Base-by-base conservation (phyloP, 2,888 invertebrate genomes). In the Hylaea fasciaria region DNA sequence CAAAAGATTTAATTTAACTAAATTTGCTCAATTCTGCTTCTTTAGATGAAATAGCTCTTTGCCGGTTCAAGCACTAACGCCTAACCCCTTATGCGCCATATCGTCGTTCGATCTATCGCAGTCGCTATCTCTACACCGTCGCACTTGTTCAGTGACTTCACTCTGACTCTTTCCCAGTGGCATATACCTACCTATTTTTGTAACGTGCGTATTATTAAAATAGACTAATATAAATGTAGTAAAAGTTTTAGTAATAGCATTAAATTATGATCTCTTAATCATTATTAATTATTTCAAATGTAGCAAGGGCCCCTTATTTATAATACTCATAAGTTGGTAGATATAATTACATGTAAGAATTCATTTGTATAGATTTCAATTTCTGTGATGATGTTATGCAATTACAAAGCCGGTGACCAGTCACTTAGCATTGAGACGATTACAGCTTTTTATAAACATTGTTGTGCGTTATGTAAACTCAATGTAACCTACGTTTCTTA, bases 231-330 rank as follows among this genome's bases (percentile, higher is more conserved):
- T 91, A 90, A 91, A 90, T 88, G 75, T 90, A 90, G 86, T 81
- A 81, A 87, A 85, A 75, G 72, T 81, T 74, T 83, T 89, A 91
- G 89, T 74, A 81, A 82, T 91, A 91, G 88, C 77, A 82, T 86
- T 89, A 89, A 90, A 90, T 87, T 91, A 91, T 92, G 92, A 92
- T 92, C 92, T 92, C 92, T 92, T 92, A 92, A 91, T 91, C 90
- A 90, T 86, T 92, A 91, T 91, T 91, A 91, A 91, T 91, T 89
- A 88, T 88, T 89, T 88, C 85, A 82, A 86, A 74, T 84, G 82
- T 83, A 85, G 85, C 78, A 76, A 82, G 72, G 83, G 82, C 84
- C 81, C 82, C 78, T 87, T 86, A 91, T 91, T 92, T 91, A 91
- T 91, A 92, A 92, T 92, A 92, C 92, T 92, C 92, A 91, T 91